phyloP scores from a whole-genome alignment of 2,888 invertebrate genomes.

The Tubiluchus corallicola region DNA sequence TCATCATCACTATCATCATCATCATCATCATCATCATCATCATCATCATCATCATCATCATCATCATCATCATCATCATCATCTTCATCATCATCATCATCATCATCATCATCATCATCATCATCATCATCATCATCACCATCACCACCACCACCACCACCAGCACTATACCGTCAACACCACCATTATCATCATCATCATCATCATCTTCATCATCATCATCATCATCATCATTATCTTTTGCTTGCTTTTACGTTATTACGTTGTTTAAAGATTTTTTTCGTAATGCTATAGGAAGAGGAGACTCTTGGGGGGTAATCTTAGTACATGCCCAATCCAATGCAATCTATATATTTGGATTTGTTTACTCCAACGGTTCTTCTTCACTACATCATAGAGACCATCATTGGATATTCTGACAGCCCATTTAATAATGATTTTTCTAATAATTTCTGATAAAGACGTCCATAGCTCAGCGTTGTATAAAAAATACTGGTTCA shows the following conservation, averaged over 20 bases:
- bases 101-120: conserved; percentile 3
- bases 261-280: background rate
- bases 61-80: conserved; percentile 3
- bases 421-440: too few relatives aligned
- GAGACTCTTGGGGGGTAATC: too few relatives aligned
- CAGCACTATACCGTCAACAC: background rate
- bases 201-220: conserved; percentile 1
- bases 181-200: conserved; percentile 3
- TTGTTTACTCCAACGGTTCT: too few relatives aligned
- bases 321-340: too few relatives aligned
- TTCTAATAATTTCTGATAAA: too few relatives aligned
- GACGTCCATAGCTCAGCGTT: too few relatives aligned
- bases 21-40: conserved; percentile 3
- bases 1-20: conserved; percentile 3
- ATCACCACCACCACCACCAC: conserved; percentile 3
- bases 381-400: too few relatives aligned
- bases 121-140: conserved; percentile 3
- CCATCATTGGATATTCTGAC: too few relatives aligned
- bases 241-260: background rate
- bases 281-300: background rate
- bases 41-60: conserved; percentile 3
- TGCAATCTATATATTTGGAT: too few relatives aligned
- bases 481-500: too few relatives aligned
- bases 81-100: conserved; percentile 1
- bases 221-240: conserved; percentile 3